A percentile compares a stretch with the other conserved stretches of the same genome.
Conservation (phyloP, 2,797 vertebrate species). For the Lagodon rhomboides region DNA sequence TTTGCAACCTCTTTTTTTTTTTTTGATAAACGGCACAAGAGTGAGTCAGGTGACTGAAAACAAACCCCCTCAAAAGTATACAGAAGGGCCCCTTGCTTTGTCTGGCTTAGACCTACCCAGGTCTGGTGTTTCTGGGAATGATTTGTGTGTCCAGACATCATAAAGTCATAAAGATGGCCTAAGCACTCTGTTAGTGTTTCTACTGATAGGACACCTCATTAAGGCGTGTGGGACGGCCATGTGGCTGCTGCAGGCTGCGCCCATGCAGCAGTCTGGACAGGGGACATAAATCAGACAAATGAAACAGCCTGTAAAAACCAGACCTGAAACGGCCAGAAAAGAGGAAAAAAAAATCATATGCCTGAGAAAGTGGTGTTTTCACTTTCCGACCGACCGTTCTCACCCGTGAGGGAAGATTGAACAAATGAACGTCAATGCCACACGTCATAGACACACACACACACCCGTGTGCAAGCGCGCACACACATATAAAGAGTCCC, state of each 20-base stretch:
- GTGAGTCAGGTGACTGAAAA: constrained; percentile 80
- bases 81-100: constrained; percentile 68
- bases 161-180: constrained; percentile 85
- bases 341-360: constrained; percentile 70
- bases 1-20: constrained; percentile 63
- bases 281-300: constrained; percentile 88
- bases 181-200: constrained; percentile 86
- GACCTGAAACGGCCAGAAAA: constrained; percentile 85
- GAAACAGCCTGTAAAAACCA: constrained; percentile 88
- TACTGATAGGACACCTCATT: constrained; percentile 89
- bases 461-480: constrained; percentile 3
- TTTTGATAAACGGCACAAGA: constrained; percentile 66
- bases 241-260: constrained; percentile 83
- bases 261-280: constrained; percentile 82
- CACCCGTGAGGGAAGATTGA: constrained; percentile 75
- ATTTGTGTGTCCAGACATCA: constrained; percentile 85
- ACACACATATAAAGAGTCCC: constrained; percentile 34
- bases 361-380: constrained; percentile 84
- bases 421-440: constrained; percentile 75
- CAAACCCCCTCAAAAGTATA: constrained; percentile 67
- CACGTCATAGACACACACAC: constrained; percentile 59
- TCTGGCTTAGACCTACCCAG: constrained; percentile 61
- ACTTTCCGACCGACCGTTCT: constrained; percentile 79
- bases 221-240: constrained; percentile 83
- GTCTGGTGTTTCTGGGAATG: constrained; percentile 80